Evolutionary conservation across 2,113 vertebrate genomes (phyloP).

Genomic region (Aplodontia rufa): DNA sequence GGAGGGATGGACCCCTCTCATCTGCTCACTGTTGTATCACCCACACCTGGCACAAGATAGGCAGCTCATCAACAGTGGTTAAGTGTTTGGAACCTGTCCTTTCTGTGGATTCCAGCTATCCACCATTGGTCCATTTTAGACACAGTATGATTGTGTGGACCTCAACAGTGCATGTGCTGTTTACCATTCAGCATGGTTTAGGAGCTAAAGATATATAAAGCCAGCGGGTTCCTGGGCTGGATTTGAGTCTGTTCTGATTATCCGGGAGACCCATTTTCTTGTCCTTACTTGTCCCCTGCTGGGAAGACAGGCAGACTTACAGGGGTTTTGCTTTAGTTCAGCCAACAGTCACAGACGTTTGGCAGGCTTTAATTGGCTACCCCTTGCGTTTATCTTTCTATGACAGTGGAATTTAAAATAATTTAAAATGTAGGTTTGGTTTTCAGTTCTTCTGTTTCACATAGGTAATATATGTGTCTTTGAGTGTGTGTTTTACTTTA

Average conservation of each 20-base stretch:
- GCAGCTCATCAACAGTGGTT: neutral
- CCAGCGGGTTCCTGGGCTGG: neutral
- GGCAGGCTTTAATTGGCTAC: neutral
- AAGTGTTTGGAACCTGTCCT: neutral
- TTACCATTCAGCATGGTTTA: neutral
- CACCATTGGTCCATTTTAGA: neutral
- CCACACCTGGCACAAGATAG: neutral
- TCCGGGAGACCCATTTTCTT: neutral
- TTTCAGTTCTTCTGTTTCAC: neutral
- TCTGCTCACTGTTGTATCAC: neutral
- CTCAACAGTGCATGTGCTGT: neutral
- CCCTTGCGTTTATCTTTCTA: neutral
- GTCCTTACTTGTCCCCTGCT: neutral
- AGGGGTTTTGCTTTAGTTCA: slow-evolving; percentile 18
- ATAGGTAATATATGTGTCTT: neutral
- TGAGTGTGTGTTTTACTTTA: neutral
- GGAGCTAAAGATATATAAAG: neutral
- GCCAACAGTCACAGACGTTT: neutral
- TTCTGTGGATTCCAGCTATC: neutral
- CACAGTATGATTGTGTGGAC: neutral
- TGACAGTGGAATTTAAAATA: slow-evolving; percentile 35
- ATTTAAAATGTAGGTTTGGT: slow-evolving; percentile 6
- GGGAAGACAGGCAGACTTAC: neutral
- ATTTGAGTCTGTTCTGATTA: neutral
- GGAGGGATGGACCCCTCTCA: neutral